Evolutionary conservation across 2,888 invertebrate genomes (phyloP).

Genomic region (Thumatha senex): DNA sequence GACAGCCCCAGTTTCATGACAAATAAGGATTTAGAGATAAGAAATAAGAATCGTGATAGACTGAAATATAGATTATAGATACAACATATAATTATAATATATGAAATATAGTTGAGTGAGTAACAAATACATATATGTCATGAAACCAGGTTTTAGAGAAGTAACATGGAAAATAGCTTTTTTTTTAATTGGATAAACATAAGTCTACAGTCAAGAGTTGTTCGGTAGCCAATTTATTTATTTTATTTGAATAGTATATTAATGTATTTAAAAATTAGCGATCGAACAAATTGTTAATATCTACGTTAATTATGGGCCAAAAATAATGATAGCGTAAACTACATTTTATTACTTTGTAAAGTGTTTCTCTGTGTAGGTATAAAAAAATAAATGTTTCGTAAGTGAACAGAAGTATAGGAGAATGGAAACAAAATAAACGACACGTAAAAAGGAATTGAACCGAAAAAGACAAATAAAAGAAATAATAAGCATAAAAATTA

Average conservation of each 20-base stretch:
- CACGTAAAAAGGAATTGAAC: constrained; percentile 50
- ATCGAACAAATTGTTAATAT: constrained; percentile 60
- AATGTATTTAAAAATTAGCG: constrained; percentile 52
- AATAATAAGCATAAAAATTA: constrained; percentile 44
- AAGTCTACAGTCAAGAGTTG: constrained; percentile 57
- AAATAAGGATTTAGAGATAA: constrained; percentile 37
- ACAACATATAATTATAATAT: constrained; percentile 20
- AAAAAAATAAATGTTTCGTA: constrained; percentile 64
- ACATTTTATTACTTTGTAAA: constrained; percentile 73
- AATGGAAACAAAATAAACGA: constrained; percentile 54
- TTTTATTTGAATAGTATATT: constrained; percentile 7
- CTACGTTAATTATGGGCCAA: constrained; percentile 78
- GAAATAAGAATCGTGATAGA: constrained; percentile 31
- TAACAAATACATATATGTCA: constrained; percentile 53
- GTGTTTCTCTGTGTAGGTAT: constrained; percentile 83
- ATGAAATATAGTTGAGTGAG: constrained; percentile 24
- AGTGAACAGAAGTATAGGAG: constrained; percentile 74
- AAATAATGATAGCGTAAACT: constrained; percentile 70
- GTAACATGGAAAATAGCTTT: constrained; percentile 54
- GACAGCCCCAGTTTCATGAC: constrained; percentile 66
- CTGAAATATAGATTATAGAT: constrained; percentile 24
- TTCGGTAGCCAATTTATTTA: constrained; percentile 64
- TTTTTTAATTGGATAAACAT: constrained; percentile 52
- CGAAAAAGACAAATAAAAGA: constrained; percentile 48
- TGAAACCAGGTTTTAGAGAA: constrained; percentile 66